These are phyloP conservation scores for Heliocidaris tuberculata DNA, from an alignment of 35 echinoderm and acorn worm species.

Conservation along the genomic window DNA sequence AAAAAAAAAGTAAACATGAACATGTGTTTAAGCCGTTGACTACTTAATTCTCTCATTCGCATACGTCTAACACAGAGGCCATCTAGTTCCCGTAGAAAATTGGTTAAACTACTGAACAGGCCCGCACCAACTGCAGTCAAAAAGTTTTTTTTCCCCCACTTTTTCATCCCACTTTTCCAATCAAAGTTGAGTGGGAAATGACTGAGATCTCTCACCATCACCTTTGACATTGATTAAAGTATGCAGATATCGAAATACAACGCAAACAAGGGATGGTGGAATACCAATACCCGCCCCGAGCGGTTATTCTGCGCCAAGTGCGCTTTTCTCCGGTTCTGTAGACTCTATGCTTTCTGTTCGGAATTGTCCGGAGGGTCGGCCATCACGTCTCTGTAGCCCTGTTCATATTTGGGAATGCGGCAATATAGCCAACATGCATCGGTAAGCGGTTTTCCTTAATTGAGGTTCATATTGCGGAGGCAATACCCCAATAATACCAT, in stretches of 20 bases:
- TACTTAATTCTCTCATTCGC: too few relatives aligned
- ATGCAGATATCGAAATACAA: background rate
- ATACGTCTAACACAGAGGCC: too few relatives aligned
- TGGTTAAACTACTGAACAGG: background rate
- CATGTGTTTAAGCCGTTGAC: too few relatives aligned
- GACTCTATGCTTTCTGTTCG: background rate
- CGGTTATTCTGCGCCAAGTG: background rate
- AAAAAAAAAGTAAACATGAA: too few relatives aligned
- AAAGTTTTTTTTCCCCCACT: background rate
- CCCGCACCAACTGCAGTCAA: background rate
- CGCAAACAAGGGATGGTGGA: background rate
- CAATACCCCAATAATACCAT: too few relatives aligned
- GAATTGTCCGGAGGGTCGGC: background rate
- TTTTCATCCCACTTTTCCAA: background rate
- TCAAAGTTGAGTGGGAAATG: background rate
- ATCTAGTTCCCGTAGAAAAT: too few relatives aligned
- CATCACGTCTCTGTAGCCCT: background rate
- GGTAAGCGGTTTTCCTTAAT: too few relatives aligned
- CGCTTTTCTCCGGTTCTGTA: background rate
- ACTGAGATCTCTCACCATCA: background rate
- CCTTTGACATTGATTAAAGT: conserved; percentile 17
- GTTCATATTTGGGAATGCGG: too few relatives aligned
- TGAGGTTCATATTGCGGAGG: too few relatives aligned
- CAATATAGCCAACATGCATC: too few relatives aligned
- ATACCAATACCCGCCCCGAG: background rate